Base-by-base conservation (phyloP, 2,113 vertebrate species). In the Albula goreensis region DNA sequence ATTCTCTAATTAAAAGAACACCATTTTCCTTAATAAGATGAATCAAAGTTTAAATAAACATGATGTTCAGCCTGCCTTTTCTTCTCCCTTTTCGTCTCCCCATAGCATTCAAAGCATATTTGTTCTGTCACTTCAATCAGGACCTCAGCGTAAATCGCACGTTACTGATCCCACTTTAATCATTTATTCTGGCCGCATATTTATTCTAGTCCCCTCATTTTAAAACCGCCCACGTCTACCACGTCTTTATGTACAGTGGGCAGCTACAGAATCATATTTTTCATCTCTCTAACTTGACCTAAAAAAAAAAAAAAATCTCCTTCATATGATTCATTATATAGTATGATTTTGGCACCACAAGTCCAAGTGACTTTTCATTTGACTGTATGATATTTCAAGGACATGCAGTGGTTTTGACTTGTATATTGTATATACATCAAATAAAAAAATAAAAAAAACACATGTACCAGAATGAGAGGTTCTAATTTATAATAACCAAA, bases 11-110 rank as follows among this genome's bases (percentile, higher is more conserved):
- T 78, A 87, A 86, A n/a, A 41, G 31, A 52, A 79, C 50, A n/a
- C 17, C 53, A 79, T 80, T 41, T 57, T 60, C 4, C 41, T 84
- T 50, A 52, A 50, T 81, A 81, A 80, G 87, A 86, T n/a, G 10
- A 60, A 1, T 89, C 48, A 82, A 84, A 83, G 86, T 87, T 91
- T 87, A 77, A 84, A 77, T 52, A 86, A 90, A 48, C 0, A 85
- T 52, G 0, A 22, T 81, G 60, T 86, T 74, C 22, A 4, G 70
- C 78, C 60, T 22, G 12, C 51, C 50, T 41, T 81, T 88, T 63
- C 31, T 83, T 50, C 19, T 22, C 41, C 60, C 50, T 63, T 63
- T 41, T 31, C n/a, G 1, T 50, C 25, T 48, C 66, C 66, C 83
- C 15, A 49, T 53, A 53, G 48, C 19, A 80, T 82, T 83, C 9